Base-by-base conservation (phyloP, 2,888 invertebrate genomes). In the Neria commutata region DNA sequence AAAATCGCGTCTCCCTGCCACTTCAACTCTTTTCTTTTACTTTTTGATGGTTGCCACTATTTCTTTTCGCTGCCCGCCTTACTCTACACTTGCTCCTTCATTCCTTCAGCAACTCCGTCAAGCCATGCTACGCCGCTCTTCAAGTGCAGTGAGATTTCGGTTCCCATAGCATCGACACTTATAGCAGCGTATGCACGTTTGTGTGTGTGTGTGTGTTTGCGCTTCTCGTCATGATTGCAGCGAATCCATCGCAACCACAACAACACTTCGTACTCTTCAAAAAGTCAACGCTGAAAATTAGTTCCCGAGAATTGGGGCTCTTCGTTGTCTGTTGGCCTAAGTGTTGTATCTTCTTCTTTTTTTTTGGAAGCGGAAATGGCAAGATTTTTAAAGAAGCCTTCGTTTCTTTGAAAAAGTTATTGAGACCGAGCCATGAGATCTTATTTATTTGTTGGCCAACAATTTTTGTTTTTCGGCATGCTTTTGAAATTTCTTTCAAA, bases 291-390 rank as follows among this genome's bases (percentile, higher is more conserved):
- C 16, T 14, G 37, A 37, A 37, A 37, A 66, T 66, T 66, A 65
- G 66, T 65, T 66, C 60, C 63, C 61, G 48, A 53, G 66, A 66
- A 66, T 65, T 66, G 65, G 60, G 61, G 49, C 63, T 65, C 65
- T 65, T 63, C n/a, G n/a, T n/a, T n/a, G n/a, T n/a, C n/a, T n/a
- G n/a, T n/a, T n/a, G n/a, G n/a, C n/a, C n/a, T n/a, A n/a, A n/a
- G n/a, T n/a, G n/a, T n/a, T n/a, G n/a, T n/a, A n/a, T n/a, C n/a
- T n/a, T n/a, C n/a, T n/a, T n/a, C n/a, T n/a, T n/a, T n/a, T n/a
- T n/a, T n/a, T n/a, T n/a, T n/a, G n/a, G n/a, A n/a, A n/a, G n/a
- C n/a, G n/a, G n/a, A n/a, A n/a, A n/a, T n/a, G n/a, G n/a, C n/a
- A n/a, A n/a, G n/a, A n/a, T n/a, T n/a, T n/a, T n/a, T n/a, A n/a